Base-by-base conservation (phyloP, 2,113 vertebrate genomes). In the Ellobius talpinus region DNA sequence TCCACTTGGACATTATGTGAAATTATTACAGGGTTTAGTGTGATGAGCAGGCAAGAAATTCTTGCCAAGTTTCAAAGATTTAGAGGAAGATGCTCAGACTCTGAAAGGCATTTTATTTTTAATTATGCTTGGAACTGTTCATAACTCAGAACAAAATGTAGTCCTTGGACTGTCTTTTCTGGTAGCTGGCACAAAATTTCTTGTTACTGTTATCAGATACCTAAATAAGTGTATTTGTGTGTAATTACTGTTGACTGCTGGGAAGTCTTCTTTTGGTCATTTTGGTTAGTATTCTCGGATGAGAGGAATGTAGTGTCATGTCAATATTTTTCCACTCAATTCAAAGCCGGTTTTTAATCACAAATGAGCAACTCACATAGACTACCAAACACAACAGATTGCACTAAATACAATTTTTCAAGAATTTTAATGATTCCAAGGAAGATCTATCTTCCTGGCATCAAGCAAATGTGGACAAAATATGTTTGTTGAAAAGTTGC, bases 71-170 rank as follows among this genome's bases (percentile, higher is more conserved):
- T 95, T 87, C 68, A 65, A 90, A 87, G 65, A 65, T 72, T 90
- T 93, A 23, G 1, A 42, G 36, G 5, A 93, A 94, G 52, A 96
- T 42, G 42, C 63, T 86, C 70, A 72, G 87, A 63, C 36, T n/a
- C 81, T 58, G 55, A 93, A 90, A 91, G 16, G 42, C n/a, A 76
- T 10, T 72, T 65, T 66, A 26, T 91, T 87, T 95, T 92, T 65
- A 73, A 92, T 92, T 90, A 84, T 89, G 6, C 77, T 88, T 95
- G 50, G 4, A 95, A 96, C 31, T 84, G 7, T 92, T 89, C 79
- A 19, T 68, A 93, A 92, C 45, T 94, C n/a, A 76, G 31, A 96
- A 94, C 26, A 96, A 87, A 95, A 61, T 61, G 66, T 73, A 74
- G 45, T 94, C 55, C 45, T 91, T 70, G 45, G 68, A 42, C 36